Base-by-base conservation (phyloP, 2,888 invertebrate genomes). In the Chloromyia formosa region DNA sequence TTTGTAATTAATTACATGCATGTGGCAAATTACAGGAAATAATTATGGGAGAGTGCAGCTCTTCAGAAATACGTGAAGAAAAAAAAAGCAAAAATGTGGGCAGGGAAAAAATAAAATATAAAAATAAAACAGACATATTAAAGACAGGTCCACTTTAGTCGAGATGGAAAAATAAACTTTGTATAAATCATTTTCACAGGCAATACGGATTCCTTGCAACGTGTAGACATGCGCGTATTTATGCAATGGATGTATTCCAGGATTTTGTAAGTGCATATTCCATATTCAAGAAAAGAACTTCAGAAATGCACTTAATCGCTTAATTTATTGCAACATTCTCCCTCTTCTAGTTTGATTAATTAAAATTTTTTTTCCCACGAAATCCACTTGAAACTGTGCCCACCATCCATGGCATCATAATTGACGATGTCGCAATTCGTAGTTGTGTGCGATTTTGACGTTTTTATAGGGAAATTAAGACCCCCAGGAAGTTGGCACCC, bases 1-100 rank as follows among this genome's bases (percentile, higher is more conserved):
- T 74, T 56, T 74, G 54, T 79, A 79, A 79, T 79, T 79, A 79
- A 79, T 79, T 79, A 77, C 78, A 78, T 79, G 79, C 77, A 78
- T 79, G 78, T 79, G 78, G 79, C 78, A 79, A 79, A 79, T 79
- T 79, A 79, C 79, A 77, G 79, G 79, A 79, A 79, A 79, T 79
- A 77, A 79, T 79, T 79, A 79, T 45, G 66, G 35, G 68, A 64
- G 61, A 73, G 73, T 73, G 71, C 71, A 71, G 71, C 58, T 35
- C 71, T 71, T 56, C 42, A 58, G 58, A 71, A 71, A 53, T 66
- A 49, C 20, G 66, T 27, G 69, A 69, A 58, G 56, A 71, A 42
- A 58, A 54, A 71, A 40, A 18, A 16, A n/a, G n/a, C n/a, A 61
- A 40, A 35, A 62, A 40, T 66, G 66, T 20, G 56, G 10, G 56